A percentile compares a stretch with the other conserved stretches of the same genome.
Evolutionary conservation across 2,888 invertebrate species (phyloP).

Genomic region (Drosophila falleni): DNA sequence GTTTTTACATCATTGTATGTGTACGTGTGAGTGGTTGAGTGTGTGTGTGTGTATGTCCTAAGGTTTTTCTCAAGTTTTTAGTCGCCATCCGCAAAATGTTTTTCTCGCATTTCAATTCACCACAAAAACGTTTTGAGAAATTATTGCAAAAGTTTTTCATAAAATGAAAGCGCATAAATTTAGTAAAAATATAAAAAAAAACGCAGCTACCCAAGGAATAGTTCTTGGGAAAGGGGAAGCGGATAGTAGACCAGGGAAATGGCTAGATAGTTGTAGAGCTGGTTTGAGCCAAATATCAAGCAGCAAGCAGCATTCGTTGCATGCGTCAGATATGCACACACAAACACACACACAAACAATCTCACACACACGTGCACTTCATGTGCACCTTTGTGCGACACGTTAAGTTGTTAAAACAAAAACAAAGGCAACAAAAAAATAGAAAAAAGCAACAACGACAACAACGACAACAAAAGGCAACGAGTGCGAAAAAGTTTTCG

Average conservation of each 20-base stretch:
- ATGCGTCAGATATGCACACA: constrained; percentile 63
- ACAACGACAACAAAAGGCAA: constrained; percentile 53
- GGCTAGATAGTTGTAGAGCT: constrained; percentile 47
- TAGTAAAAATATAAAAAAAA: constrained; percentile 46
- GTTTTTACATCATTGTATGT: constrained; percentile 42
- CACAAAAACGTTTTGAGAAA: constrained; percentile 84
- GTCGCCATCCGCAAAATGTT: constrained; percentile 84
- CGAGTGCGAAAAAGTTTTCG: constrained; percentile 60
- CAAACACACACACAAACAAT: constrained; percentile 15
- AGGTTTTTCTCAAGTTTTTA: constrained; percentile 82
- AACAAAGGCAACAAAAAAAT: constrained; percentile 28
- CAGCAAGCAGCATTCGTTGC: constrained; percentile 56
- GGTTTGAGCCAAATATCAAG: constrained; percentile 70
- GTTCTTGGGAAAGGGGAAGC: background rate
- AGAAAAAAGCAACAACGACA: constrained; percentile 27
- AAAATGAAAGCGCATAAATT: constrained; percentile 84
- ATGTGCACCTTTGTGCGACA: constrained; percentile 75
- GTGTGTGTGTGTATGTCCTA: constrained; percentile 38
- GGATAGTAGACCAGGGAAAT: constrained; percentile 9
- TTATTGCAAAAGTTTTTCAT: constrained; percentile 84
- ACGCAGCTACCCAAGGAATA: constrained; percentile 9
- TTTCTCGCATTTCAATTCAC: constrained; percentile 84
- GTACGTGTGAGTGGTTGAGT: constrained; percentile 26
- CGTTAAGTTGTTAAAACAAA: constrained; percentile 70
- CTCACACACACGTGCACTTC: constrained; percentile 27